Evolutionary conservation across 2,113 vertebrate species (phyloP).

Genomic region (Peromyscus maniculatus): DNA sequence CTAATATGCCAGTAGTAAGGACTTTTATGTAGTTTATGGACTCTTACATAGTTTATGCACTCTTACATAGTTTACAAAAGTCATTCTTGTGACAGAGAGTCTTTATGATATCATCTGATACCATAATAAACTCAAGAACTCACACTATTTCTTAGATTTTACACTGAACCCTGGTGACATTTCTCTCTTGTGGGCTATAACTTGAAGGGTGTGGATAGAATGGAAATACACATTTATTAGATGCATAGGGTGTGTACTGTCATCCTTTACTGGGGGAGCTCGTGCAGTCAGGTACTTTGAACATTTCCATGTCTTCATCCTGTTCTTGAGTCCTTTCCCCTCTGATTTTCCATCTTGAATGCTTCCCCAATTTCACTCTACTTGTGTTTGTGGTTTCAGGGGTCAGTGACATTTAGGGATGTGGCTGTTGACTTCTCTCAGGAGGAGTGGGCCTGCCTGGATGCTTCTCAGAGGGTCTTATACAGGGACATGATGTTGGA

Average conservation of each 20-base stretch:
- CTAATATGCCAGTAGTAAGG: not conserved
- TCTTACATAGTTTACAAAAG: not conserved
- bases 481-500: slow-evolving; percentile 59
- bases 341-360: not conserved
- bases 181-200: not conserved
- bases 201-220: not conserved
- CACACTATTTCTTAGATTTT: not conserved
- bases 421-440: not conserved
- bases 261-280: not conserved
- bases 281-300: not conserved
- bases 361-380: not conserved
- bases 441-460: slow-evolving; percentile 41
- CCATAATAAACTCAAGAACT: not conserved
- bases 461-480: slow-evolving; percentile 15
- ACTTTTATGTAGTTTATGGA: not conserved
- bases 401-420: not conserved
- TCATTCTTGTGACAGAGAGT: not conserved
- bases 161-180: not conserved
- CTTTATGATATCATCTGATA: not conserved
- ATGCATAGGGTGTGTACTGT: not conserved
- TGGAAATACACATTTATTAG: not conserved
- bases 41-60: not conserved
- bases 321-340: not conserved
- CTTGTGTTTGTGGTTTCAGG: not conserved
- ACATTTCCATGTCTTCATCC: not conserved